A percentile compares a stretch with the other conserved stretches of the same genome.
phyloP scores from a whole-genome alignment of 2,797 vertebrate species.

The Crypturellus tataupa region DNA sequence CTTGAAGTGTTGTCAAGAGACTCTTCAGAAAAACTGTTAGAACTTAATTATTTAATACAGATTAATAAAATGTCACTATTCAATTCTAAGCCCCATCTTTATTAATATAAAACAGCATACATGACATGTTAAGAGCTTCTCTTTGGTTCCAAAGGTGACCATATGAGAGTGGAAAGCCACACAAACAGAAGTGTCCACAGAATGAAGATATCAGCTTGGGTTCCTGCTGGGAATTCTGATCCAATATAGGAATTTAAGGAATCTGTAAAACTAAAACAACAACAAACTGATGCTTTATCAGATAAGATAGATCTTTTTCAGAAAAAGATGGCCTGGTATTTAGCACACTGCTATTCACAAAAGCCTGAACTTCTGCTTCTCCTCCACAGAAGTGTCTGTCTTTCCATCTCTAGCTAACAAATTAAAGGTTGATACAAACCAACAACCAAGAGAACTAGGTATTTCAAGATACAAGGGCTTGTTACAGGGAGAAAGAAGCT shows the following conservation, averaged over 20 bases:
- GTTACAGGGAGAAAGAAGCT: neutral
- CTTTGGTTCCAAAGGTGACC: neutral
- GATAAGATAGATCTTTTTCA: neutral
- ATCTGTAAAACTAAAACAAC: neutral
- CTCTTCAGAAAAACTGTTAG: neutral
- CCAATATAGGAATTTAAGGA: accelerated
- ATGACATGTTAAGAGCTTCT: neutral
- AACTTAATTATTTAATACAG: neutral
- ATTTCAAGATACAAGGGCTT: neutral
- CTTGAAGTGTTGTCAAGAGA: neutral
- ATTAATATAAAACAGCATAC: neutral
- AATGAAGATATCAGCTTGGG: neutral
- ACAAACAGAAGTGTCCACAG: neutral
- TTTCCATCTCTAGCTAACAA: neutral
- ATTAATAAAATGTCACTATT: neutral
- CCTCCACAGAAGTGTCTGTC: neutral
- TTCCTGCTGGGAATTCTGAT: neutral
- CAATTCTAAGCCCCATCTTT: neutral
- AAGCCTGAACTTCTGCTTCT: neutral
- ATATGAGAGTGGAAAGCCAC: neutral
- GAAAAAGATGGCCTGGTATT: neutral
- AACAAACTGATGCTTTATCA: too few relatives aligned
- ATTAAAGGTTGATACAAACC: neutral
- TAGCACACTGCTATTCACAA: neutral
- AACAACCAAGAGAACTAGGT: neutral